Conservation (phyloP, 2,113 vertebrate genomes). For the Epinephelus fuscoguttatus region DNA sequence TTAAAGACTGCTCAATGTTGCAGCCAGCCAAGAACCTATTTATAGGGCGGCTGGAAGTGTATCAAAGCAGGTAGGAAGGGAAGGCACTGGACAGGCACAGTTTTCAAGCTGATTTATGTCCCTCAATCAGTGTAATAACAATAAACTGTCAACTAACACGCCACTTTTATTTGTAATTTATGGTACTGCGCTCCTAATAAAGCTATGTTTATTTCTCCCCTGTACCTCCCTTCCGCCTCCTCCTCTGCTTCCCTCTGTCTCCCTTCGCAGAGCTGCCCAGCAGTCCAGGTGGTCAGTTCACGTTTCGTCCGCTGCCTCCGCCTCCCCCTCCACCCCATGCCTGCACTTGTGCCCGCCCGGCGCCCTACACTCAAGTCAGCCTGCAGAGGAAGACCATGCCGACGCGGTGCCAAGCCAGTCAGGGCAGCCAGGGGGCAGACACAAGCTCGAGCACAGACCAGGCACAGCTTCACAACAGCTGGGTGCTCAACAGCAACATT, state of each 20-base stretch:
- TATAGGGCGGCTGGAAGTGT: slow-evolving; percentile 74
- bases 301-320: slow-evolving; percentile 93
- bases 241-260: slow-evolving; percentile 6
- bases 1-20: slow-evolving; percentile 76
- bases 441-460: slow-evolving; percentile 82
- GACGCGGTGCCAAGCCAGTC: slow-evolving; percentile 91
- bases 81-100: slow-evolving; percentile 62
- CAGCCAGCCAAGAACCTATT: slow-evolving; percentile 75
- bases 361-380: slow-evolving; percentile 89
- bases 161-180: slow-evolving; percentile 79
- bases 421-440: slow-evolving; percentile 85
- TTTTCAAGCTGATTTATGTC: slow-evolving; percentile 76
- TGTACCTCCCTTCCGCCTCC: slow-evolving; percentile 20
- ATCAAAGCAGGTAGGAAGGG: slow-evolving; percentile 74
- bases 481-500: slow-evolving; percentile 98
- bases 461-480: slow-evolving; percentile 95
- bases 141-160: slow-evolving; percentile 75
- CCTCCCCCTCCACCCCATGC: slow-evolving; percentile 93
- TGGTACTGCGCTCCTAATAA: slow-evolving; percentile 70
- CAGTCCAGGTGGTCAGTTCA: slow-evolving; percentile 95
- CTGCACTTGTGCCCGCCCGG: slow-evolving; percentile 93
- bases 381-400: slow-evolving; percentile 96
- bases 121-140: slow-evolving; percentile 80
- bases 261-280: slow-evolving; percentile 88
- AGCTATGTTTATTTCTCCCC: slow-evolving; percentile 70